These are phyloP conservation scores for Acronicta psi DNA, from an alignment of 2,888 invertebrate species.

Conservation along the genomic window DNA sequence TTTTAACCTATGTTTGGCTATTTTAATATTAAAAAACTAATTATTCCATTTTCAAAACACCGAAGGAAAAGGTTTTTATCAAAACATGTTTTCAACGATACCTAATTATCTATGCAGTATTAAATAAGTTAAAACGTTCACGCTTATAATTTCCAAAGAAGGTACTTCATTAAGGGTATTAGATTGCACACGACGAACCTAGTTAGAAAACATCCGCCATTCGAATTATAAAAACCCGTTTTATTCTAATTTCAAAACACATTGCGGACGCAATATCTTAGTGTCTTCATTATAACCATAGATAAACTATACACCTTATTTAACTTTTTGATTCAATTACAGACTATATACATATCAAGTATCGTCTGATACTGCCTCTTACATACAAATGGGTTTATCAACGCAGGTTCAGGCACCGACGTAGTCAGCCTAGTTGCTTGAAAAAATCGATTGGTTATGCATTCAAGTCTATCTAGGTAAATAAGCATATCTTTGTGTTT, in stretches of 20 bases:
- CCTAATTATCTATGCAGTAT: too few relatives aligned
- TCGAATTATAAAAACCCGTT: background rate
- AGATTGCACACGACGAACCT: background rate
- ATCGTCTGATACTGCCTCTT: conserved; percentile 30
- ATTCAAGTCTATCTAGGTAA: conserved; percentile 28
- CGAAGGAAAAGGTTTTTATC: too few relatives aligned
- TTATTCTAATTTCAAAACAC: conserved; percentile 9
- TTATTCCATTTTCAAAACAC: too few relatives aligned
- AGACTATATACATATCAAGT: conserved; percentile 37
- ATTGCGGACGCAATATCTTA: conserved; percentile 8
- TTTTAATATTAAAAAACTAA: too few relatives aligned
- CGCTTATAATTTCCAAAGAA: too few relatives aligned
- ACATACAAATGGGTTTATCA: conserved; percentile 58
- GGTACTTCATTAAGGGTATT: background rate
- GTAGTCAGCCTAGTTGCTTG: background rate
- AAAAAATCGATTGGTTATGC: conserved; percentile 43
- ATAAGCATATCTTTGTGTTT: conserved; percentile 36
- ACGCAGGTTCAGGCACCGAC: conserved; percentile 14
- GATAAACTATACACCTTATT: conserved; percentile 36
- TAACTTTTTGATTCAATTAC: conserved; percentile 50
- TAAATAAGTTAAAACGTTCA: too few relatives aligned
- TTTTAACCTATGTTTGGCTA: too few relatives aligned
- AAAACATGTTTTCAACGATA: too few relatives aligned
- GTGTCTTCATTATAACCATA: conserved; percentile 23
- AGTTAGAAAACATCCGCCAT: background rate